Percentiles rank a stretch among this genome's conserved stretches.
These are phyloP conservation scores for Pelochelys cantorii DNA, from an alignment of 2,797 vertebrate species.

Conservation along the genomic window DNA sequence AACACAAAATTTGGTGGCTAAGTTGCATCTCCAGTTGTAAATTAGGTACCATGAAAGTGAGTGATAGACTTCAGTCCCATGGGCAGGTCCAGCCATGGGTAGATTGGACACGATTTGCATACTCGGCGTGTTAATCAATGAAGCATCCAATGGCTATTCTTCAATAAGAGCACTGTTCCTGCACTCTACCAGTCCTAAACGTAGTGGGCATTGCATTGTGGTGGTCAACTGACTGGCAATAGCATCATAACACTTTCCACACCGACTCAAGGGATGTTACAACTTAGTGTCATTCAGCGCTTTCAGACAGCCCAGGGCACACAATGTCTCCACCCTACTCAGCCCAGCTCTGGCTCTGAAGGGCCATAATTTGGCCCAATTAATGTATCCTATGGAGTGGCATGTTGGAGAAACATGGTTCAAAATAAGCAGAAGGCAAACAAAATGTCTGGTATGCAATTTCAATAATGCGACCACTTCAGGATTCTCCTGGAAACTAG, in stretches of 20 bases:
- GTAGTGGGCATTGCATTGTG: neutral
- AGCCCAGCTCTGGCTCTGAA: neutral
- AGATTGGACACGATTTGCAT: neutral
- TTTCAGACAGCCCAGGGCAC: neutral
- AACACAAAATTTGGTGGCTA: neutral
- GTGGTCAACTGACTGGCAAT: neutral
- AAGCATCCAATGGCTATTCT: neutral
- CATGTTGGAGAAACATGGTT: neutral
- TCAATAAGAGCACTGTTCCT: neutral
- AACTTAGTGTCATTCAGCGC: neutral
- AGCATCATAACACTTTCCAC: neutral
- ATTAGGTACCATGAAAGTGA: neutral
- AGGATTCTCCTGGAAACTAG: neutral
- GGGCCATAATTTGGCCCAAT: neutral
- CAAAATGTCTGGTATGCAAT: neutral
- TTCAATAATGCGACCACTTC: neutral
- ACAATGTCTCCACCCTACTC: neutral
- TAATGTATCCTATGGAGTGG: neutral
- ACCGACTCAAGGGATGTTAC: neutral
- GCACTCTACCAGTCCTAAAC: too few species aligned
- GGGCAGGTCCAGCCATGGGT: fast-evolving
- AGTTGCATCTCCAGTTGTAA: neutral
- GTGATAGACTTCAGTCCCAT: neutral
- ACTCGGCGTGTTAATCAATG: fast-evolving
- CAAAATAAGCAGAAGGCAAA: neutral